These are phyloP conservation scores for Ifrita kowaldi DNA, from an alignment of 2,113 vertebrate genomes.

Conservation along the genomic window DNA sequence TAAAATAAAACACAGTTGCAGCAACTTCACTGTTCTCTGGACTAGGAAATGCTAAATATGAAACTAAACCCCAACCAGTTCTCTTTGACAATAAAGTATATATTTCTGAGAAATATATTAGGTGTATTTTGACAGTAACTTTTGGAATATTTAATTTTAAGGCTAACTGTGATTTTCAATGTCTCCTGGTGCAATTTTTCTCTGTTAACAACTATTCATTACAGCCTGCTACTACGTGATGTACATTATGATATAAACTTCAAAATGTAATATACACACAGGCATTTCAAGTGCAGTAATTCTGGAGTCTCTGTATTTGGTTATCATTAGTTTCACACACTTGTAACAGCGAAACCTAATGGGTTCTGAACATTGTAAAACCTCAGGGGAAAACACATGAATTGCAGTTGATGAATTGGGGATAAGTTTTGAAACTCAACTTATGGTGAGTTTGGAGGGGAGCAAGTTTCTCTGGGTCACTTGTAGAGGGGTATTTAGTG, in stretches of 20 bases:
- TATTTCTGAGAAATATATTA: neutral
- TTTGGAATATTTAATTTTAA: neutral
- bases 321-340: neutral
- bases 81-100: neutral
- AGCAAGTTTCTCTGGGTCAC: neutral
- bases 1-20: neutral
- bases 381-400: rapidly evolving
- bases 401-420: neutral
- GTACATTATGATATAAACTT: neutral
- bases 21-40: neutral
- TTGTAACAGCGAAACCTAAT: neutral
- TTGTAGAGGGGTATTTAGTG: neutral
- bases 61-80: neutral
- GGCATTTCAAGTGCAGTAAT: neutral
- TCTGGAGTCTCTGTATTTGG: neutral
- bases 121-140: neutral
- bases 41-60: neutral
- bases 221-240: neutral
- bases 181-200: neutral
- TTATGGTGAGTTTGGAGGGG: neutral
- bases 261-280: neutral
- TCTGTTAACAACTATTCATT: neutral
- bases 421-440: neutral
- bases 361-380: rapidly evolving
- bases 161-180: neutral